A percentile compares a stretch with the other conserved stretches of the same genome.
phyloP scores from a whole-genome alignment of 2,888 invertebrate genomes.

The Tetragonisca angustula region DNA sequence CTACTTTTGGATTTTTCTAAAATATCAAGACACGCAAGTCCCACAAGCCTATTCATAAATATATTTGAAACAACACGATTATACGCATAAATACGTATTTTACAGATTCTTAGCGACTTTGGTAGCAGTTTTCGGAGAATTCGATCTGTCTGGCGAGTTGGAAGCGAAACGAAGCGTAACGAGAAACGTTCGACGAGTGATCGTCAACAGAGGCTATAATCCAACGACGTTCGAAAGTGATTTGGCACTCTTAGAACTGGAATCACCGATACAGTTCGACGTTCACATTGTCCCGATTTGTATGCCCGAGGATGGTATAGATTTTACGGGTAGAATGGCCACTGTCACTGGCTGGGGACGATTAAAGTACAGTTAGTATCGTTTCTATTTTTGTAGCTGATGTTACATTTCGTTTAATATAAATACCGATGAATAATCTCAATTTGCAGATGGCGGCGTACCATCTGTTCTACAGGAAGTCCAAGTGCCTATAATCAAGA shows the following conservation, averaged over 20 bases:
- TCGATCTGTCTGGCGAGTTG: conserved; percentile 93
- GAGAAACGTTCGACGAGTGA: conserved; percentile 93
- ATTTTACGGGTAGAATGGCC: conserved; percentile 94
- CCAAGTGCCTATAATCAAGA: conserved; percentile 96
- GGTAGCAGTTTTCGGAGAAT: conserved; percentile 96
- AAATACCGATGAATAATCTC: background rate
- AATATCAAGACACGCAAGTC: too few species aligned
- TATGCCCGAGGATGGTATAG: conserved; percentile 91
- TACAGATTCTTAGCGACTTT: conserved; percentile 93
- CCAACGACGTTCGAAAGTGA: conserved; percentile 97
- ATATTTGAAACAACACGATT: background rate
- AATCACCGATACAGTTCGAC: conserved; percentile 92
- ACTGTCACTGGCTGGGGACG: conserved; percentile 97
- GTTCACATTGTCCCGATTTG: conserved; percentile 97
- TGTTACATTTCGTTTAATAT: background rate
- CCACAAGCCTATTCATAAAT: background rate
- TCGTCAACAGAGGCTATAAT: conserved; percentile 95
- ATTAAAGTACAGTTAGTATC: conserved; percentile 90
- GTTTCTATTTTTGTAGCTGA: too few species aligned
- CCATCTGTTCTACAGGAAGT: conserved; percentile 96
- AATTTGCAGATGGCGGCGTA: conserved; percentile 89
- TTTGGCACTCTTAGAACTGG: conserved; percentile 93
- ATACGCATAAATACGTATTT: conserved; percentile 22
- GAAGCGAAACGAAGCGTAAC: conserved; percentile 91
- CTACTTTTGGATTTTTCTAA: too few species aligned